Percentiles rank a stretch among this genome's conserved stretches.
phyloP scores from a whole-genome alignment of 1,140 invertebrate genomes.

The Tribolium castaneum region DNA sequence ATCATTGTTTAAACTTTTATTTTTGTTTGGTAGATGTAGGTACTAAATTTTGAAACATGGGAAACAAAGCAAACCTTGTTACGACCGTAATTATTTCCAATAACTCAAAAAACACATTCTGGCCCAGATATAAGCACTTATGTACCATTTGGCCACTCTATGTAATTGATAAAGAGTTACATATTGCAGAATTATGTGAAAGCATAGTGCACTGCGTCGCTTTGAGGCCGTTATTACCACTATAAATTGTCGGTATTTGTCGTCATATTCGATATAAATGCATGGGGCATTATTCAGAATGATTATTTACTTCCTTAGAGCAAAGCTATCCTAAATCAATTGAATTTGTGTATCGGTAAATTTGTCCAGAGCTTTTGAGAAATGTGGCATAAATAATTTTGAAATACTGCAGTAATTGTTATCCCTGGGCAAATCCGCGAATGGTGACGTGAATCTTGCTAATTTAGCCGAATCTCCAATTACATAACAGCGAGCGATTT shows the following conservation, averaged over 20 bases:
- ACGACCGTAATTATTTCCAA: neutral
- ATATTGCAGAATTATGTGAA: neutral
- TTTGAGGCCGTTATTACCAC: neutral
- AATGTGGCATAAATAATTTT: too few relatives aligned
- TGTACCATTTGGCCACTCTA: neutral
- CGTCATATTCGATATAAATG: neutral
- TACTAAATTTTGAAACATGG: neutral
- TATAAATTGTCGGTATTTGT: neutral
- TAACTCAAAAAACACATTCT: neutral
- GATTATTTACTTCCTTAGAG: neutral
- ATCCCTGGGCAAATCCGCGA: neutral
- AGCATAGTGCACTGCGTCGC: neutral
- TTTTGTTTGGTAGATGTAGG: neutral
- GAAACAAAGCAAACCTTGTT: neutral
- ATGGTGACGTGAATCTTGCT: neutral
- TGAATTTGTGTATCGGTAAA: too few relatives aligned
- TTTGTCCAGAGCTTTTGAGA: too few relatives aligned
- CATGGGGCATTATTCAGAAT: neutral
- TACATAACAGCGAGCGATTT: slow-evolving; percentile 1
- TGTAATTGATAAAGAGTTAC: neutral
- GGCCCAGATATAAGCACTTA: neutral
- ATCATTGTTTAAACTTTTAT: too few relatives aligned
- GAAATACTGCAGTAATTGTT: too few relatives aligned
- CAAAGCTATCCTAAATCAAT: neutral
- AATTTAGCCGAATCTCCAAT: neutral